Evolutionary conservation across 1,140 invertebrate genomes (phyloP).

Genomic region (Atta texana): DNA sequence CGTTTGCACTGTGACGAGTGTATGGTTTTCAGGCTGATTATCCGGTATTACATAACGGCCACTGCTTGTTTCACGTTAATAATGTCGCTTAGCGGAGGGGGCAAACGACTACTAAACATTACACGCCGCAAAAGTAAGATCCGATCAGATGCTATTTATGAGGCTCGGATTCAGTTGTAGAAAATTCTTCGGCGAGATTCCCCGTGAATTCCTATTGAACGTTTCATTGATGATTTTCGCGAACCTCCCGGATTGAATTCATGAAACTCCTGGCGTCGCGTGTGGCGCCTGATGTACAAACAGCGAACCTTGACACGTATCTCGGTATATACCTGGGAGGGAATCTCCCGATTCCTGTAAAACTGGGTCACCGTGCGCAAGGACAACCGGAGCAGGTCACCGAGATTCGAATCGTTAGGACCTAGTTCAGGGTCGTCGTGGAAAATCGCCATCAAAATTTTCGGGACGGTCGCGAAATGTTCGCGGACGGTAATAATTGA

Average conservation of each 20-base stretch:
- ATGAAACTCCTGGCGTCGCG: conserved; percentile 6
- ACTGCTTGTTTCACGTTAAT: conserved; percentile 7
- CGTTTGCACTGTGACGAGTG: not conserved
- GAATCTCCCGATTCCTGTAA: conserved; percentile 75
- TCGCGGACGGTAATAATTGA: not conserved
- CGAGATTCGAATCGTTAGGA: conserved; percentile 71
- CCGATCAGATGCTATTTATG: conserved; percentile 1
- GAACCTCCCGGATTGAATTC: not conserved
- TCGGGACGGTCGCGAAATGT: not conserved
- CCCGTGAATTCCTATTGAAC: not conserved
- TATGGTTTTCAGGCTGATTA: conserved; percentile 46
- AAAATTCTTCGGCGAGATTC: not conserved
- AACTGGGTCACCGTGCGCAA: conserved; percentile 83
- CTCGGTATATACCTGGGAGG: conserved; percentile 72
- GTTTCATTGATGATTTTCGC: conserved; percentile 1
- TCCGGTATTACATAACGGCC: conserved; percentile 7
- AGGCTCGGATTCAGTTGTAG: not conserved
- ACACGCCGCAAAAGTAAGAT: not conserved
- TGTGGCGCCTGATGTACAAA: conserved; percentile 58
- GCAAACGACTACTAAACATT: not conserved
- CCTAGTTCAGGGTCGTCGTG: conserved; percentile 75
- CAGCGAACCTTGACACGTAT: conserved; percentile 82
- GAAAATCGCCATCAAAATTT: conserved; percentile 49
- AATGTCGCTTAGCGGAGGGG: not conserved
- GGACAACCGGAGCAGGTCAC: conserved; percentile 81